These are phyloP conservation scores for Syndactyla subalaris DNA, from an alignment of 2,797 vertebrate genomes.

Conservation along the genomic window DNA sequence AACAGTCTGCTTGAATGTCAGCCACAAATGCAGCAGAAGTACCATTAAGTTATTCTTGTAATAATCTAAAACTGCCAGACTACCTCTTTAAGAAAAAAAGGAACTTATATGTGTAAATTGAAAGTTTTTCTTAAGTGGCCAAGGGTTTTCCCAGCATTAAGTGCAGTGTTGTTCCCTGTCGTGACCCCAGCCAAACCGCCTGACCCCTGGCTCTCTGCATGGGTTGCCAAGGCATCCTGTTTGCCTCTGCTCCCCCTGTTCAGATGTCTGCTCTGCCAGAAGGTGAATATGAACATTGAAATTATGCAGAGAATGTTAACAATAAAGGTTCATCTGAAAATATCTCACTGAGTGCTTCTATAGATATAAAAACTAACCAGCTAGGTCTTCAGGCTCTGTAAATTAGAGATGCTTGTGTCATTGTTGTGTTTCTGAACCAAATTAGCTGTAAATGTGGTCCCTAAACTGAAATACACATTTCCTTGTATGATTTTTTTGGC, in stretches of 20 bases:
- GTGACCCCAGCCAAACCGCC: not conserved
- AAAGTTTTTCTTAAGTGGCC: not conserved
- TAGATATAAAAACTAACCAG: not conserved
- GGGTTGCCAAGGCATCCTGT: not conserved
- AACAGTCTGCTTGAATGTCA: not conserved
- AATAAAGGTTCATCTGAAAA: not conserved
- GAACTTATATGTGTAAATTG: not conserved
- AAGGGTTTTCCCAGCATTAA: not conserved
- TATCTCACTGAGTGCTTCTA: not conserved
- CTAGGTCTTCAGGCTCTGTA: not conserved
- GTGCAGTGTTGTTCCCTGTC: not conserved
- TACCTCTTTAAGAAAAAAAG: not conserved
- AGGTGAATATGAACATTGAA: not conserved
- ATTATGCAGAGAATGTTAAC: slow-evolving; percentile 10
- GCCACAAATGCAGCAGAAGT: not conserved
- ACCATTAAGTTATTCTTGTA: not conserved
- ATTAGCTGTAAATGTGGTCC: not conserved
- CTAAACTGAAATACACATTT: not conserved
- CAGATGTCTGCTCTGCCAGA: not conserved
- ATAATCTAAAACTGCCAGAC: not conserved
- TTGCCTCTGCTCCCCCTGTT: not conserved
- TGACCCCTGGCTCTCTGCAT: not conserved
- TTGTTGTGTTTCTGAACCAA: not conserved
- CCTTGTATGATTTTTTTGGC: not conserved
- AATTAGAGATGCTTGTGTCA: not conserved